Evolutionary conservation across 2,888 invertebrate genomes (phyloP).

Genomic region (Brachyptera risi): DNA sequence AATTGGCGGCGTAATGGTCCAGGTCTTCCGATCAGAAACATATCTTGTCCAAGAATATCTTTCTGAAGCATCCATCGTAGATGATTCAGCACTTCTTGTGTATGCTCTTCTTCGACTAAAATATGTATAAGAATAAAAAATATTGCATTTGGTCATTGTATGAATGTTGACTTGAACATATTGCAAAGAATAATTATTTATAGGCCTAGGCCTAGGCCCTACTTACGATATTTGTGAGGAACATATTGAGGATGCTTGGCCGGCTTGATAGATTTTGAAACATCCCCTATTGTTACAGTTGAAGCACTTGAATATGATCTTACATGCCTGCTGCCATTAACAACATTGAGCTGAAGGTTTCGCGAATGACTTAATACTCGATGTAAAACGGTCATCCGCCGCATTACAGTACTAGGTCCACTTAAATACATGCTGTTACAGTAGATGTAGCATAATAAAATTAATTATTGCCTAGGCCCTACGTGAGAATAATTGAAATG

Average conservation of each 20-base stretch:
- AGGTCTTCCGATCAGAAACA: constrained; percentile 90
- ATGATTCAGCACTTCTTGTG: constrained; percentile 73
- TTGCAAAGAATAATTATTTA: too few relatives aligned
- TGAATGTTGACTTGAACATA: background rate
- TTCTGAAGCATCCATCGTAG: constrained; percentile 97
- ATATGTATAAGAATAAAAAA: constrained; percentile 22
- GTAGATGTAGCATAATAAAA: too few relatives aligned
- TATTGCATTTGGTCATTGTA: constrained; percentile 20
- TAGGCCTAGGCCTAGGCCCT: too few relatives aligned
- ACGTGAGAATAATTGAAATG: too few relatives aligned
- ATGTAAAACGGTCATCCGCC: constrained; percentile 9
- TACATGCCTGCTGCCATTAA: constrained; percentile 1
- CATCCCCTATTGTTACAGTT: constrained; percentile 66
- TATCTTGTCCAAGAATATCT: constrained; percentile 87
- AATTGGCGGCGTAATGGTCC: constrained; percentile 77
- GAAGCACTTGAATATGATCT: background rate
- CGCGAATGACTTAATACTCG: background rate
- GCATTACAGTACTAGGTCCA: background rate
- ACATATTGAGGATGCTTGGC: constrained; percentile 75
- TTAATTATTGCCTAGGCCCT: too few relatives aligned
- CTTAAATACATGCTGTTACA: too few relatives aligned
- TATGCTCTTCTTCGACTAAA: constrained; percentile 54
- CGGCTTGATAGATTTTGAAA: constrained; percentile 58
- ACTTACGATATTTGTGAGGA: constrained; percentile 78
- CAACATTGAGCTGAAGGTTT: constrained; percentile 2